Conservation (phyloP, 1,140 invertebrate species). For the Pseudomyrmex gracilis region DNA sequence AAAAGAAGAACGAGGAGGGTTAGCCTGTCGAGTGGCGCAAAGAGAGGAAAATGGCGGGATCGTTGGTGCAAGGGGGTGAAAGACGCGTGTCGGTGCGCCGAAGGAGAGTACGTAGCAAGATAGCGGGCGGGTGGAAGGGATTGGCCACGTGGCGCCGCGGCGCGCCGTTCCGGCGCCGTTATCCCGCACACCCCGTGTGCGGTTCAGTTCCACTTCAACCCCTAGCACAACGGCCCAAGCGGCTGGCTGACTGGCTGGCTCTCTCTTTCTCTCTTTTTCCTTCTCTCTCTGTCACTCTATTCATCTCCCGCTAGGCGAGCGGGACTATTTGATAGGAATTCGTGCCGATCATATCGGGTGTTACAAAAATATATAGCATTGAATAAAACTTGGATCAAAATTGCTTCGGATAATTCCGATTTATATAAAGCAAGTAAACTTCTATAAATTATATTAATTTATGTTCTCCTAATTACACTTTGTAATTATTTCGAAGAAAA, state of each 20-base stretch:
- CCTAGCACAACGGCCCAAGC: constrained; percentile 73
- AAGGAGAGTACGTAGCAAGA: constrained; percentile 66
- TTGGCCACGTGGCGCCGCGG: constrained; percentile 84
- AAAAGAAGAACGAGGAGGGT: constrained; percentile 63
- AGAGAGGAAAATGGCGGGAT: constrained; percentile 61
- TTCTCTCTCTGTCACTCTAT: constrained; percentile 59
- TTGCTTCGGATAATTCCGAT: no score
- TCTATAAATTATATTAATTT: no score
- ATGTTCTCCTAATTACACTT: no score
- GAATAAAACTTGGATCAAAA: no score
- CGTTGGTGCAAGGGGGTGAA: constrained; percentile 54
- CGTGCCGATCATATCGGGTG: constrained; percentile 35
- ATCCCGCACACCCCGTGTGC: constrained; percentile 75
- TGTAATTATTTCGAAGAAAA: no score
- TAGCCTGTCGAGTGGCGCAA: constrained; percentile 51
- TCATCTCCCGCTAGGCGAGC: constrained; percentile 56
- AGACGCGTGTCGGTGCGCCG: constrained; percentile 52
- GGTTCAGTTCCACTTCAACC: constrained; percentile 78
- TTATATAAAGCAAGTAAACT: no score
- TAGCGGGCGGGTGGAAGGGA: constrained; percentile 71
- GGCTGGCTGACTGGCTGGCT: constrained; percentile 69
- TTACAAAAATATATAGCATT: neutral
- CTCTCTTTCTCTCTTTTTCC: constrained; percentile 60
- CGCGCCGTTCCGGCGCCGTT: constrained; percentile 83
- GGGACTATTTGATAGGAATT: constrained; percentile 46